These are phyloP conservation scores for Lethrus apterus DNA, from an alignment of 1,140 invertebrate genomes.

Conservation along the genomic window DNA sequence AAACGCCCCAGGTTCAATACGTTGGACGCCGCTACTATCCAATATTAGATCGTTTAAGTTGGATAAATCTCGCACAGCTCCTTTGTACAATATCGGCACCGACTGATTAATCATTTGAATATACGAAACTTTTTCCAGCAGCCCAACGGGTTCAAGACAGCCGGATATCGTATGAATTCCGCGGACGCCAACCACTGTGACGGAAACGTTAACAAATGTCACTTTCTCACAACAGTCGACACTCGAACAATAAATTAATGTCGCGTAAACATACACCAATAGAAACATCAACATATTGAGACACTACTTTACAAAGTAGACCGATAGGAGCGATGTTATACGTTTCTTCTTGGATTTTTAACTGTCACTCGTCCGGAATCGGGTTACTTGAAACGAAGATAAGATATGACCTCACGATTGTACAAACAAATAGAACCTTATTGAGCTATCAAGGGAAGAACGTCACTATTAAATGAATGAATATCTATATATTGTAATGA, in stretches of 20 bases:
- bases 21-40: conserved; percentile 29
- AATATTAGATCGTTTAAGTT: conserved; percentile 32
- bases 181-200: conserved; percentile 30
- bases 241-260: not conserved
- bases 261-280: not conserved
- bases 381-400: conserved; percentile 2
- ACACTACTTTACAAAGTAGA: not conserved
- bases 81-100: conserved; percentile 31
- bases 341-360: conserved; percentile 2
- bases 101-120: conserved; percentile 34
- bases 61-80: conserved; percentile 30
- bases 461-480: too few relatives aligned
- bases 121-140: conserved; percentile 29
- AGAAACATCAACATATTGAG: not conserved
- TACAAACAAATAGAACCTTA: conserved; percentile 8
- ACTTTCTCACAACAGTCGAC: conserved; percentile 11
- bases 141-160: conserved; percentile 32
- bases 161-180: conserved; percentile 30
- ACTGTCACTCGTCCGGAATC: conserved; percentile 5
- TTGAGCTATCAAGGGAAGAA: too few relatives aligned
- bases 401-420: conserved; percentile 11
- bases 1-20: conserved; percentile 32
- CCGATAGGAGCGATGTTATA: conserved; percentile 4
- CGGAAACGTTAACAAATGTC: conserved; percentile 28
- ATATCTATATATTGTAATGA: too few relatives aligned